Base-by-base conservation (phyloP, 2,888 invertebrate genomes). In the Polylopha cassiicola region DNA sequence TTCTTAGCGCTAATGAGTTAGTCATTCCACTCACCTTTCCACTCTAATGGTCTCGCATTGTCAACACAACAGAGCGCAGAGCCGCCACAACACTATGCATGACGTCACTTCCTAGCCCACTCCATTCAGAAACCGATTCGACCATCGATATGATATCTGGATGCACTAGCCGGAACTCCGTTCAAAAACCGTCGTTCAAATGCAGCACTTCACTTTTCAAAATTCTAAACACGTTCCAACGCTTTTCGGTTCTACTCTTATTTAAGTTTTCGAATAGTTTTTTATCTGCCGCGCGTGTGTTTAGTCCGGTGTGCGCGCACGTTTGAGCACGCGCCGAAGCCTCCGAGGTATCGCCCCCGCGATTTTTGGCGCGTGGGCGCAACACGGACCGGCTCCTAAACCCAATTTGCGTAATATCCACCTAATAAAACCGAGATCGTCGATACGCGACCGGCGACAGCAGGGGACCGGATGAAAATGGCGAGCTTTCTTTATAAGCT, bases 351-450 rank as follows among this genome's bases (percentile, higher is more conserved):
- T 74, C 82, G 81, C 80, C 82, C 81, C 79, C 84, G 73, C 77
- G 72, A 73, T 76, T 73, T 73, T 72, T 59, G 67, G 66, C 65
- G 84, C 72, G 76, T 81, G 82, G 82, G 82, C 74, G 75, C 69
- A 45, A 55, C 60, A 50, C 61, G 58, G 58, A 67, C 66, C 70
- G 69, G 72, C 73, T 73, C 67, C 74, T 62, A 69, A 73, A 67
- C 64, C 58, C 67, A 80, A 81, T 85, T 84, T 84, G 80, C 84
- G 80, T 81, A 82, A 82, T 81, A 70, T 70, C 65, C 61, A 64
- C 58, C 55, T 65, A 65, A 74, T 72, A 73, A 72, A 70, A 67
- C 63, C 51, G 55, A 59, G 32, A 32, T 23, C 28, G 32, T 23
- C 36, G 34, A 36, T 36, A 44, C 38, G 68, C 82, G 72, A 76